Evolutionary conservation across 2,113 vertebrate species (phyloP), one percentile per base, ranked within the genome.

Genomic region (Ursus arctos): DNA sequence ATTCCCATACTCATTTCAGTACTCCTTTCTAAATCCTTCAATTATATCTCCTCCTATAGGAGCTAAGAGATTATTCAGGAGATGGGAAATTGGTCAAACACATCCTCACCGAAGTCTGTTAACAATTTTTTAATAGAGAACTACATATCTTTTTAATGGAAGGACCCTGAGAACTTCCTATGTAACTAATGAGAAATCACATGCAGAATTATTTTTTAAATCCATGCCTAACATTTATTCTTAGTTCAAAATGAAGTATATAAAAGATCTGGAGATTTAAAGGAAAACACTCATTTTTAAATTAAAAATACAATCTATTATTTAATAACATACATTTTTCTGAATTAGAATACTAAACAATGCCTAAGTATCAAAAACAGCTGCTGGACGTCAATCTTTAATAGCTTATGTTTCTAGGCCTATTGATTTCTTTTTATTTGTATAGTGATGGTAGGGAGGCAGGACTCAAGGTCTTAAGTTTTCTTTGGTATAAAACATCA

Each of bases 401-500:
- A 92, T 26, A 83, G 72, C 49, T 76, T 89, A 85, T 83, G 61
- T 95, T 96, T 96, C 82, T 89, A 81, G 55, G 69, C 69, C 55
- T 95, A 95, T 8, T 80, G 79, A 97, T 95, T 94, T 86, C 65
- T 97, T 81, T 93, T 97, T 95, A 86, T 82, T 90, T 98, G 76
- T 89, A 76, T 31, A 77, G 83, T 77, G n/a, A 97, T 74, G 51
- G 51, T 59, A 18, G 28, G 21, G 59, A 95, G 63, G 86, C 67
- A 93, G 43, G 51, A 85, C 82, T 97, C 61, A 80, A 82, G 47
- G 33, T 74, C 63, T 87, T 80, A 93, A 55, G 79, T 87, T 81
- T 98, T 89, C 91, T 85, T 95, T 91, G n/a, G 76, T 96, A 96
- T 90, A 94, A 95, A 95, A 97, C 83, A 96, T 95, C 95, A 96